phyloP scores from a whole-genome alignment of 2,113 vertebrate species.

The Capreolus pygargus region DNA sequence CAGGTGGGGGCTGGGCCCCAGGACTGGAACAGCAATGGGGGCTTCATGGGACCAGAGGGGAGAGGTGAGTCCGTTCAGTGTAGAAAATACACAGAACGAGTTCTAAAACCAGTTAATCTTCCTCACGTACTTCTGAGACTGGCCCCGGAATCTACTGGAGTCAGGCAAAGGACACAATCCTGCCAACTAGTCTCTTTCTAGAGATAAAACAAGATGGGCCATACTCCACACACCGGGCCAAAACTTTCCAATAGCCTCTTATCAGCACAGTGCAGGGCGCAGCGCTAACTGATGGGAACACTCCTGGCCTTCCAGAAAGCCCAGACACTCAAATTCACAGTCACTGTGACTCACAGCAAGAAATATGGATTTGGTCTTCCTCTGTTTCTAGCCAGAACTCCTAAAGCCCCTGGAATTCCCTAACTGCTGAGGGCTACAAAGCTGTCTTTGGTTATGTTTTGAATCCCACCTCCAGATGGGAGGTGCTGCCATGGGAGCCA shows the following conservation, averaged over 20 bases:
- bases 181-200: not conserved
- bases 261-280: not conserved
- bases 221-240: not conserved
- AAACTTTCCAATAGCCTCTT: not conserved
- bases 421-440: not conserved
- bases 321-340: not conserved
- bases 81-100: not conserved
- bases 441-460: too few species aligned
- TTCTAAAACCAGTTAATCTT: not conserved
- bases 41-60: not conserved
- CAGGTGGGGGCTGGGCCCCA: not conserved
- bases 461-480: too few species aligned
- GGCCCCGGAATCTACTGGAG: not conserved
- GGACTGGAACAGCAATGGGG: not conserved
- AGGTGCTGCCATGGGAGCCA: not conserved
- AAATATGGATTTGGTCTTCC: fast-evolving
- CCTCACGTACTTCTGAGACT: not conserved
- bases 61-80: fast-evolving
- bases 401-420: fast-evolving
- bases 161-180: not conserved
- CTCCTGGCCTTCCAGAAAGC: fast-evolving
- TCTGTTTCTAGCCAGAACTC: not conserved
- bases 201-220: not conserved
- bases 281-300: fast-evolving
- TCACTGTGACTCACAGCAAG: fast-evolving